These are phyloP conservation scores for Mohoua ochrocephala DNA, from an alignment of 2,113 vertebrate genomes.

Conservation along the genomic window DNA sequence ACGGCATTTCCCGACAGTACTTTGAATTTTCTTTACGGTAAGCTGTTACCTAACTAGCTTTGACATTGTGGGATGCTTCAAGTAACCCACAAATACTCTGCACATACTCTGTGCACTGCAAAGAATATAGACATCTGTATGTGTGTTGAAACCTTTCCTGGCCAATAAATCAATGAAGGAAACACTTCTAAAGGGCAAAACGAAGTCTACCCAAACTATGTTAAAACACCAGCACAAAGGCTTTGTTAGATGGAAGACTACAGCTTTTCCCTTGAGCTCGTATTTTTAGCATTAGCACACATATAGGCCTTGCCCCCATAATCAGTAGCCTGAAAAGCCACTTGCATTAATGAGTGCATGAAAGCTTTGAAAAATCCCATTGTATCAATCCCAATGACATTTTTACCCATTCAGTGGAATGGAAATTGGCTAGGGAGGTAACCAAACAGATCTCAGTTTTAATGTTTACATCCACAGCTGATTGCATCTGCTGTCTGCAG, in stretches of 20 bases:
- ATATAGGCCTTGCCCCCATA: background rate
- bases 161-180: background rate
- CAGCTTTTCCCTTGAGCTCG: background rate
- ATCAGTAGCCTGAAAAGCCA: background rate
- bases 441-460: background rate
- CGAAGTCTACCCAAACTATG: fast-evolving
- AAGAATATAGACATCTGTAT: background rate
- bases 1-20: background rate
- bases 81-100: background rate
- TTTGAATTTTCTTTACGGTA: background rate
- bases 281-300: background rate
- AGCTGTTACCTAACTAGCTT: background rate
- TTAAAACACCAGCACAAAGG: background rate
- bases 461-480: background rate
- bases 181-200: background rate
- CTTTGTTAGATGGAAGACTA: background rate
- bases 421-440: background rate
- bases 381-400: background rate
- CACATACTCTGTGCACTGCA: background rate
- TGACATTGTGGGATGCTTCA: background rate
- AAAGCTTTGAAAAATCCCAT: background rate
- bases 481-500: background rate
- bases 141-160: background rate
- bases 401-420: background rate
- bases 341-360: background rate